Conservation (phyloP, 2,113 vertebrate genomes). For the Numenius arquata region DNA sequence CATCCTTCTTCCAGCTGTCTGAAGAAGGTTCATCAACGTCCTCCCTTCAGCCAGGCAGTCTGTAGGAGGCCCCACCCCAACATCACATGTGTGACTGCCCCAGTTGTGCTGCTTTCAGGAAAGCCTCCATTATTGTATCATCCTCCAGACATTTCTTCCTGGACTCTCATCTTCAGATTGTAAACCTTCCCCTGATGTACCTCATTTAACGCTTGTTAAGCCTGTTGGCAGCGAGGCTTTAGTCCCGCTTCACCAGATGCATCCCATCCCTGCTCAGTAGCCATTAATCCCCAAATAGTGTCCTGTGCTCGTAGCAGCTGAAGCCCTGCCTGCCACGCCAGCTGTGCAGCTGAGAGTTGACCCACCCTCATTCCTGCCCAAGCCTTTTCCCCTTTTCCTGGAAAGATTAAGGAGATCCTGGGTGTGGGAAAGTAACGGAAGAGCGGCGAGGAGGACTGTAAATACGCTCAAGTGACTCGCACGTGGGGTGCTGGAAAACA, state of each 20-base stretch:
- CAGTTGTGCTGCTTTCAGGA: background rate
- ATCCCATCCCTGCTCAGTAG: background rate
- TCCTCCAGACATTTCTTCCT: background rate
- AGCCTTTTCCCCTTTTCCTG: background rate
- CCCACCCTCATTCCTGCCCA: background rate
- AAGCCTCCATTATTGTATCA: background rate
- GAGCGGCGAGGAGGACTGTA: no score
- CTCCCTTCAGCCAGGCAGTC: background rate
- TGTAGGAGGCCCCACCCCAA: background rate
- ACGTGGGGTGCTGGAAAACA: no score
- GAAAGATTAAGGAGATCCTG: background rate
- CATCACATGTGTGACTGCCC: background rate
- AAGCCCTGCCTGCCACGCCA: background rate
- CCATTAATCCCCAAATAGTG: accelerated
- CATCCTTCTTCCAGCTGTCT: background rate
- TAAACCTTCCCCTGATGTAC: background rate
- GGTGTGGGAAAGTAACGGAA: no score
- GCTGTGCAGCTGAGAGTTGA: background rate
- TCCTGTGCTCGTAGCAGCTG: background rate
- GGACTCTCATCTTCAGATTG: background rate
- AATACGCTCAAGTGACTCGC: no score
- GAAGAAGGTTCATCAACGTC: background rate
- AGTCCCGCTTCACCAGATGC: no score
- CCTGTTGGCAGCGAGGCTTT: background rate
- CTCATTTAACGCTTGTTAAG: background rate